Base-by-base conservation (phyloP, 2,888 invertebrate species). In the Drosophila testacea region DNA sequence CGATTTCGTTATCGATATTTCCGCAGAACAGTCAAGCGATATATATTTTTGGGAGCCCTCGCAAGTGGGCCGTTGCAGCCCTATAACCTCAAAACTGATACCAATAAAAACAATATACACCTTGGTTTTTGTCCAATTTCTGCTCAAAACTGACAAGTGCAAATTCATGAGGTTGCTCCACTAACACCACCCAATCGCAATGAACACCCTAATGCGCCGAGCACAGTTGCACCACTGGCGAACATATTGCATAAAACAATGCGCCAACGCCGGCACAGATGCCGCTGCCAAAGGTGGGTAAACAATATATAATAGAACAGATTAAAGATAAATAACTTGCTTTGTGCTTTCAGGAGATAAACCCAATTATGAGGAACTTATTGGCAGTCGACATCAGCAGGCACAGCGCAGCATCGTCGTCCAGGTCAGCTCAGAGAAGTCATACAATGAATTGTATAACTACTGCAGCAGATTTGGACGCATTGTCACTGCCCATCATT, bases 361-460 rank as follows among this genome's bases (percentile, higher is more conserved):
- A 63, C 63, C 65, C 27, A 81, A 76, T 47, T 92, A 96, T 91
- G 94, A 95, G 68, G 94, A 95, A 66, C 92, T 95, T 74, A 92
- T 95, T 47, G 91, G 93, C 41, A 92, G 92, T 28, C 94, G 96
- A 77, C 94, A 95, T 89, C 90, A 92, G 3, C 94, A 97, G 91
- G 96, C 97, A 0, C 93, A 92, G 55, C 94, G 94, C 68, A 96
- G 96, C 92, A 93, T 97, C 61, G 92, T 97, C 36, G 95, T 97
- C 5, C 96, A 97, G 93, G 95, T 97, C 1, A 95, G 95, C 83
- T 96, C 96, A 0, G 94, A 95, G 59, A 94, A 95, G 51, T 96
- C 96, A 0, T 95, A 94, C 83, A 91, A 91, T 50, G 95, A 96
- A 91, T 92, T 97, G 57, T 94, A 95, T 90, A 93, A 94, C 4